Percentiles rank a stretch among this genome's conserved stretches.
Evolutionary conservation across 2,797 vertebrate genomes (phyloP).

Genomic region (Spinibarbus caldwelli): DNA sequence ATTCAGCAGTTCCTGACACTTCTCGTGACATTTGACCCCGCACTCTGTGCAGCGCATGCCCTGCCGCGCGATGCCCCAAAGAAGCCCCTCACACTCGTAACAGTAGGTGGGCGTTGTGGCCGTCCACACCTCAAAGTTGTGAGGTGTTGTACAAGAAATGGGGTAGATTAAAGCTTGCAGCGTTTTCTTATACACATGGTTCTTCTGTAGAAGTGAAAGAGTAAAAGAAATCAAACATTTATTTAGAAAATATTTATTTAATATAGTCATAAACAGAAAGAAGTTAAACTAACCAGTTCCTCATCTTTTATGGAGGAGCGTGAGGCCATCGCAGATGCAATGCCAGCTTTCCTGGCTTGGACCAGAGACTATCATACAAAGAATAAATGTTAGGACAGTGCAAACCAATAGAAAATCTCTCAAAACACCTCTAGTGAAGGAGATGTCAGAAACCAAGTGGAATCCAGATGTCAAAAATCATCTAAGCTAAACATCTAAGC

Average conservation of each 20-base stretch:
- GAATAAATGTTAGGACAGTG: conserved; percentile 33
- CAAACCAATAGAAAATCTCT: conserved; percentile 54
- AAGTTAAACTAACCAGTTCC: conserved; percentile 88
- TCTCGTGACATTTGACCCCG: conserved; percentile 97
- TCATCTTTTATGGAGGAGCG: conserved; percentile 96
- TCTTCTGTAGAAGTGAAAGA: conserved; percentile 81
- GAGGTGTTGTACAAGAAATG: conserved; percentile 96
- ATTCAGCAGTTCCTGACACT: conserved; percentile 98
- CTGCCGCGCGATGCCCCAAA: conserved; percentile 98
- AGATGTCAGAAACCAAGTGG: not conserved
- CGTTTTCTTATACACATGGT: conserved; percentile 98
- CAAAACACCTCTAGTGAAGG: conserved; percentile 38
- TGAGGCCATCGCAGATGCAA: conserved; percentile 94
- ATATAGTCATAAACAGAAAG: not conserved
- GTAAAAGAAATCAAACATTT: not conserved
- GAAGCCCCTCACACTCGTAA: conserved; percentile 96
- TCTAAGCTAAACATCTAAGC: conserved; percentile 1
- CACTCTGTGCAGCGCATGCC: conserved; percentile 97
- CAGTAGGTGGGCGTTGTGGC: conserved; percentile 98
- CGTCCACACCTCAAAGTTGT: conserved; percentile 97
- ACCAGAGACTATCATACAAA: conserved; percentile 86
- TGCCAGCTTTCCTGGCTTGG: conserved; percentile 96
- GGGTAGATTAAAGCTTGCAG: conserved; percentile 98
- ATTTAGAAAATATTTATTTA: not conserved
- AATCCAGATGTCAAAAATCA: conserved; percentile 10